These are phyloP conservation scores for Piscicola geometra DNA, from an alignment of 2,888 invertebrate species.

Conservation along the genomic window DNA sequence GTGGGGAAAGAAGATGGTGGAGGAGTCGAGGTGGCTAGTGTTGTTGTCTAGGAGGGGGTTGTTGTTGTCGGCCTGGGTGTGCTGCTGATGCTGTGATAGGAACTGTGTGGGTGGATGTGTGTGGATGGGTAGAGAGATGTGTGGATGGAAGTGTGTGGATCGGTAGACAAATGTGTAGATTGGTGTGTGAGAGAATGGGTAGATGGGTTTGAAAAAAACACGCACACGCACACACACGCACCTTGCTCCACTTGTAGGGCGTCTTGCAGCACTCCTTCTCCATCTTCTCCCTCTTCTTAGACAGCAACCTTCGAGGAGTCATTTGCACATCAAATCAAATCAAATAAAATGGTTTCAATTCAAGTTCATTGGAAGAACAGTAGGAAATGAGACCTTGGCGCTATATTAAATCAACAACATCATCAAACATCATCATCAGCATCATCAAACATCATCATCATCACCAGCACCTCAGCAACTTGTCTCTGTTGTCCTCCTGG, in stretches of 20 bases:
- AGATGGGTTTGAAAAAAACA: not conserved
- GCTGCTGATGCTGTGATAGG: too few species aligned
- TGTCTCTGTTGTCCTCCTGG: not conserved
- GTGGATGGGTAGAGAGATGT: too few species aligned
- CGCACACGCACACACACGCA: not conserved
- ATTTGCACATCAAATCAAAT: too few species aligned
- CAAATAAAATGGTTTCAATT: not conserved
- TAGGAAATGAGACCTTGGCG: too few species aligned
- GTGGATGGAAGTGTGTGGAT: too few species aligned
- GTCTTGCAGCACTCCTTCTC: not conserved
- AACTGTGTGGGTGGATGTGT: too few species aligned
- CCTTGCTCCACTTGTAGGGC: slow-evolving; percentile 15
- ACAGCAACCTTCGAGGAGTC: too few species aligned
- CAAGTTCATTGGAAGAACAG: not conserved
- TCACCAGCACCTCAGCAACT: not conserved
- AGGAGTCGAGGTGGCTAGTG: not conserved
- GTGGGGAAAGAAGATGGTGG: not conserved
- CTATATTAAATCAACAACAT: too few species aligned
- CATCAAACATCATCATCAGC: not conserved
- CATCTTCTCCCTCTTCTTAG: not conserved
- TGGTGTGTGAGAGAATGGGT: not conserved
- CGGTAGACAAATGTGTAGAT: not conserved
- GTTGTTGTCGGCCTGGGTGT: not conserved
- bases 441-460: not conserved
- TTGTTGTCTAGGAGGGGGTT: too few species aligned